These are phyloP conservation scores for Glareola pratincola DNA, from an alignment of 2,113 vertebrate species.

Conservation along the genomic window DNA sequence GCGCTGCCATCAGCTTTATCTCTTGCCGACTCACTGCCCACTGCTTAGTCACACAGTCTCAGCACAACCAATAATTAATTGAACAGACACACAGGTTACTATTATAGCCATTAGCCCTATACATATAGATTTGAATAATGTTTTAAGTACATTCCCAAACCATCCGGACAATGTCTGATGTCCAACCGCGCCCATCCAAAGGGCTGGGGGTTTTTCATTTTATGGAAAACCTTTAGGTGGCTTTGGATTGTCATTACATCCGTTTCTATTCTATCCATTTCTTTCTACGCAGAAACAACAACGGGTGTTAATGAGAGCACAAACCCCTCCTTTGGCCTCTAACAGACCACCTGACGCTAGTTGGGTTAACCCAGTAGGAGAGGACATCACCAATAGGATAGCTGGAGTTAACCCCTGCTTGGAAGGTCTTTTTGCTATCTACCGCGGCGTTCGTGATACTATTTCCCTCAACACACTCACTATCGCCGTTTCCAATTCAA, in stretches of 20 bases:
- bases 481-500: neutral
- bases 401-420: neutral
- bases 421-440: neutral
- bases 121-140: neutral
- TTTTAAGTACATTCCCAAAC: neutral
- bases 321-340: neutral
- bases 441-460: neutral
- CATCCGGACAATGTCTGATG: accelerated
- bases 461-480: neutral
- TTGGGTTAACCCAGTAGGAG: neutral
- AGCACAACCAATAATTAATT: neutral
- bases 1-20: neutral
- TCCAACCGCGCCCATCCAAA: neutral
- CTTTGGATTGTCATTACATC: neutral
- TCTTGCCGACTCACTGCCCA: too few relatives aligned
- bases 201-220: neutral
- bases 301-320: neutral
- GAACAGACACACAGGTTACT: neutral
- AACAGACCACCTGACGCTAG: neutral
- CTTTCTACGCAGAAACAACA: too few relatives aligned
- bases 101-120: neutral
- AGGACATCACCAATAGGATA: too few relatives aligned
- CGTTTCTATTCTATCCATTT: neutral
- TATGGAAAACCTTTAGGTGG: neutral
- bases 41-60: neutral